These are phyloP conservation scores for Barypeithes pellucidus DNA, from an alignment of 2,888 invertebrate genomes.

Conservation along the genomic window DNA sequence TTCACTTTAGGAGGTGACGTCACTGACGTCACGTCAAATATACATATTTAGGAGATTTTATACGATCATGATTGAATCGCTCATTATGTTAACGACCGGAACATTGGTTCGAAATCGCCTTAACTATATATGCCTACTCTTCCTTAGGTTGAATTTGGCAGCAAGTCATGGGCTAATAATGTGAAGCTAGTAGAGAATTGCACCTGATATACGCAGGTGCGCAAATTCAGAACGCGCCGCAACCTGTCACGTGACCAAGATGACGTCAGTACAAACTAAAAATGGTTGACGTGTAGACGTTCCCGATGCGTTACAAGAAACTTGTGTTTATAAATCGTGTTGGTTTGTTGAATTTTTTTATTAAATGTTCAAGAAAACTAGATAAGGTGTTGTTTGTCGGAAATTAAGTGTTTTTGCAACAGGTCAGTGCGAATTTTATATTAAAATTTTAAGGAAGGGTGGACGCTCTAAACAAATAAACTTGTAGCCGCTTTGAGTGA, in stretches of 20 bases:
- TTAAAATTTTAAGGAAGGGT: background rate
- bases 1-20: constrained; percentile 37
- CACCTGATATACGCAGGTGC: constrained; percentile 21
- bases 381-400: background rate
- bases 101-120: background rate
- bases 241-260: constrained; percentile 25
- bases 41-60: constrained; percentile 1
- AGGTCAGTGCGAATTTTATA: constrained; percentile 28
- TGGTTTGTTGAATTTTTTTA: constrained; percentile 22
- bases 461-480: constrained; percentile 30
- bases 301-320: constrained; percentile 18
- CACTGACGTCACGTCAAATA: constrained; percentile 6
- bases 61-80: too few relatives aligned
- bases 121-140: background rate
- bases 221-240: constrained; percentile 13
- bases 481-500: constrained; percentile 48
- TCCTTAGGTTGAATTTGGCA: background rate
- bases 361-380: constrained; percentile 15
- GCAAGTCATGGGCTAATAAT: background rate
- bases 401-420: constrained; percentile 13
- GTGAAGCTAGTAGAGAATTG: background rate
- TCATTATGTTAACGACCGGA: background rate
- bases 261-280: constrained; percentile 31
- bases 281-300: constrained; percentile 31
- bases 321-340: constrained; percentile 13